Base-by-base conservation (phyloP, 2,888 invertebrate genomes). In the Lamproptera curius region DNA sequence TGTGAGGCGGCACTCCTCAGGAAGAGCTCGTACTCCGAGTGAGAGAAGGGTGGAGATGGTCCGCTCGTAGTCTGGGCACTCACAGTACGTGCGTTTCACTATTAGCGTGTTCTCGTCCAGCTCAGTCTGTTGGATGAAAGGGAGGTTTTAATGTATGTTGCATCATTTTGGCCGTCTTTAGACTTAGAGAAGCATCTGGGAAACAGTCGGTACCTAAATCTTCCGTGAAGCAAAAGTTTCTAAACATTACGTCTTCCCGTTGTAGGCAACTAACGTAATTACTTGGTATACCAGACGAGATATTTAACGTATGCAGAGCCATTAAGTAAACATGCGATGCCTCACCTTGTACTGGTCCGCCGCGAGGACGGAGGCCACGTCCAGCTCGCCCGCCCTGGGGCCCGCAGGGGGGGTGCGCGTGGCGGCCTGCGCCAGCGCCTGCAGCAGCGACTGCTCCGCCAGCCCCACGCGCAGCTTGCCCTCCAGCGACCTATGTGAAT, bases 381-480 rank as follows among this genome's bases (percentile, higher is more conserved):
- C 91, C 1, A 95, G 56, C 14, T 89, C 73, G 64, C 91, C 92
- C 1, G 93, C 91, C 59, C 84, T 89, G 43, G 83, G 82, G 65
- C 93, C 93, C 1, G 13, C 55, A 0, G 95, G 95, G 31, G 97
- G 95, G 0, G 96, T 95, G 55, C 89, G 82, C n/a, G 94, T 91
- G 54, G 93, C 90, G 1, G 98, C 98, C 61, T 94, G 90, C 0
- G 97, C 97, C 38, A 99, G 76, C 8, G 99, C 98, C 76, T 95
- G 91, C 38, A 99, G 85, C 26, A 98, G 92, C 0, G 98, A 98
- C 78, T 98, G 98, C 70, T 99, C 99, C 0, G 99, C 99, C 48
- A 99, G 88, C 0, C 99, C 99, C 61, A 99, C 97, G 38, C 99
- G 90, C 46, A 99, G 87, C 82, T 99, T 99, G 17, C 99, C 99